Evolutionary conservation across 2,888 invertebrate species (phyloP), one percentile per base, ranked within the genome.

Genomic region (Drosophila nr. perissopoda): DNA sequence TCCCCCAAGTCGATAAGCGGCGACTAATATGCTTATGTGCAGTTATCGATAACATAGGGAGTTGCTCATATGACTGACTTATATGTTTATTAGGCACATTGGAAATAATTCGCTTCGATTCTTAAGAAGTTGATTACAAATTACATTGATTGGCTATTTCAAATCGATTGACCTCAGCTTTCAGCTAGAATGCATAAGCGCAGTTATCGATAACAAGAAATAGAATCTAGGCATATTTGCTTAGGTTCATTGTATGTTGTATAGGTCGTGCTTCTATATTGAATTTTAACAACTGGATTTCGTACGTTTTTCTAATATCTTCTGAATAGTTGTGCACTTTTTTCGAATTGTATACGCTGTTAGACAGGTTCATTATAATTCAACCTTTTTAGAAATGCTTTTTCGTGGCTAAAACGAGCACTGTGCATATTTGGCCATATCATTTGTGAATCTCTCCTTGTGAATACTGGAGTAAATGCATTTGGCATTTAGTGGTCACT

Each of bases 401-500:
- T 54, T 25, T 40, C 18, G 34, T 27, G 38, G 13, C 52, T 27
- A 29, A 60, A 49, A 70, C 49, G 31, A 49, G 34, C 48, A 29
- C 31, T 29, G 29, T 2, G 13, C 6, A 27, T n/a, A 10, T 52
- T 53, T 52, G 13, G 25, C 25, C 3, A 38, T 27, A 25, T 11
- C 38, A 67, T 68, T 68, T 67, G 56, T 31, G 62, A 51, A 49
- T 52, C 56, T 52, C 53, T 53, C 53, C 54, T 36, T 25, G 51
- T 21, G 52, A 38, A 29, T 29, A 52, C 29, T 29, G 36, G 34
- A 67, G 72, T 72, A 59, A 65, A 79, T 82, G 82, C 79, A 79
- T 84, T 81, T 81, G 75, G 75, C 71, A 81, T 82, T 79, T 81
- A 81, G 82, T 57, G 82, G 87, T 78, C 87, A 83, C 75, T 83